Conservation (phyloP, 2,113 vertebrate species). For the Sceloporus tristichus region DNA sequence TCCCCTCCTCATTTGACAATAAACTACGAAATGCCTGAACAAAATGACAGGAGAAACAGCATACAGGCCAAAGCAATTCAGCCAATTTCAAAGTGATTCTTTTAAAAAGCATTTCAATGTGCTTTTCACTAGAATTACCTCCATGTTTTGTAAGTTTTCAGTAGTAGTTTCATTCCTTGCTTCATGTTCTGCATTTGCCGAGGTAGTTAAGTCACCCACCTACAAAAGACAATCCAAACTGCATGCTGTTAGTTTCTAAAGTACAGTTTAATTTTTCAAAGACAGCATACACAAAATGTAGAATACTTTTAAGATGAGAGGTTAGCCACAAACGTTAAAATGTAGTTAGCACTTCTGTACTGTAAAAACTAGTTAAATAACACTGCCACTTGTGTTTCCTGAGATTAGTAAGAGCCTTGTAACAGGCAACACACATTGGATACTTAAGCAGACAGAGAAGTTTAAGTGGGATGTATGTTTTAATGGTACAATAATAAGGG, state of each 20-base stretch:
- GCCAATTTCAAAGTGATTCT: not conserved
- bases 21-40: not conserved
- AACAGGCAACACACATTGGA: not conserved
- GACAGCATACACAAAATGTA: not conserved
- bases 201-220: slow-evolving; percentile 71
- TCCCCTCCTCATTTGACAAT: not conserved
- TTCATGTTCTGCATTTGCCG: slow-evolving; percentile 64
- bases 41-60: not conserved
- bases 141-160: slow-evolving; percentile 61
- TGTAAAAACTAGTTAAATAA: not conserved
- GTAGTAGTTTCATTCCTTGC: slow-evolving; percentile 62
- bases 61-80: not conserved
- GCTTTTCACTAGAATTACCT: slow-evolving; percentile 55
- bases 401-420: not conserved
- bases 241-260: slow-evolving; percentile 37
- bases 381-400: no score
- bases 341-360: not conserved
- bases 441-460: not conserved
- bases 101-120: not conserved
- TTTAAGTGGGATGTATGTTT: not conserved
- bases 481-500: not conserved
- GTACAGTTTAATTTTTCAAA: slow-evolving; percentile 26
- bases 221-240: slow-evolving; percentile 23
- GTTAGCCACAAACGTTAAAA: not conserved
- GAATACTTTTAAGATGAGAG: not conserved